Conservation (phyloP, 2,113 vertebrate genomes). For the Nyctibius bracteatus region DNA sequence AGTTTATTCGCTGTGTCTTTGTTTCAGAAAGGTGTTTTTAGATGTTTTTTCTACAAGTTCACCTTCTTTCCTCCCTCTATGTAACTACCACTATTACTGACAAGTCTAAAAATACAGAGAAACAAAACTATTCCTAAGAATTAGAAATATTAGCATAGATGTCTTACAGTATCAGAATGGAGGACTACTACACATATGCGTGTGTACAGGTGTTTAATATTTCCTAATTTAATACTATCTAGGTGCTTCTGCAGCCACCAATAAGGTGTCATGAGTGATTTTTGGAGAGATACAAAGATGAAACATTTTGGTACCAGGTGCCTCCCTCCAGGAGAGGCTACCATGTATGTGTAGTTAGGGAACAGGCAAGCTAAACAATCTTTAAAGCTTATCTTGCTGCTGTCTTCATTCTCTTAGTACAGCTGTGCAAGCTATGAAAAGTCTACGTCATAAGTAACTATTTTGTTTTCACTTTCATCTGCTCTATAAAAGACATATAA, state of each 20-base stretch:
- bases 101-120: not conserved
- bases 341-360: not conserved
- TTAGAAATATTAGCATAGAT: not conserved
- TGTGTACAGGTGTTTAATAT: not conserved
- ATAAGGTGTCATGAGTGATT: not conserved
- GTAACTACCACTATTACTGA: not conserved
- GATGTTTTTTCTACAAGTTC: not conserved
- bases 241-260: not conserved
- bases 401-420: constrained; percentile 14
- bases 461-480: not conserved
- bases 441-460: not conserved
- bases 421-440: not conserved
- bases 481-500: not conserved
- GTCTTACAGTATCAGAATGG: not conserved
- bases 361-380: not conserved
- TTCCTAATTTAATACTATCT: not conserved
- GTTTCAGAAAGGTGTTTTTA: not conserved
- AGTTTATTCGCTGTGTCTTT: not conserved
- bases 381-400: not conserved
- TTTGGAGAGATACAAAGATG: not conserved
- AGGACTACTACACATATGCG: not conserved
- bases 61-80: not conserved
- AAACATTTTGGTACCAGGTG: not conserved
- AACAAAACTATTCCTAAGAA: not conserved
- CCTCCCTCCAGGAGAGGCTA: not conserved